Conservation (phyloP, 2,113 vertebrate species). For the Lynx canadensis region DNA sequence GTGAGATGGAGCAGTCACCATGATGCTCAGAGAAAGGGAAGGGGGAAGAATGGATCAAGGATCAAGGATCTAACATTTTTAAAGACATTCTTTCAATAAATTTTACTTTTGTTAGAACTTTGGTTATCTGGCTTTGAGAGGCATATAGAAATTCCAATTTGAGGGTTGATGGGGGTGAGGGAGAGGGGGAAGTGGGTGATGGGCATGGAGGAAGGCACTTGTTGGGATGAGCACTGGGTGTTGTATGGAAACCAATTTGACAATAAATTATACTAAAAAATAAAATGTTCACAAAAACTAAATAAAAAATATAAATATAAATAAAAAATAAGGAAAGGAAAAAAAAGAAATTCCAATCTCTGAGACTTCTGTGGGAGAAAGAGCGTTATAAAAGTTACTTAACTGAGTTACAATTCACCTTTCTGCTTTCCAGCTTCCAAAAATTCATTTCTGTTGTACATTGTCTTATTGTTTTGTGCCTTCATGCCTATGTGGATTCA, state of each 20-base stretch:
- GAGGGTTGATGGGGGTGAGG: no score
- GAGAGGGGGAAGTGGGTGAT: no score
- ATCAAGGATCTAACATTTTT: not conserved
- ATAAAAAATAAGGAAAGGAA: no score
- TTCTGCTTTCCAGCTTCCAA: not conserved
- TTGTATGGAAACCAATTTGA: no score
- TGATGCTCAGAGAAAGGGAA: not conserved
- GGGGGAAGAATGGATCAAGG: not conserved
- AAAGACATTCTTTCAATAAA: not conserved
- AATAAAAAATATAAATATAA: no score
- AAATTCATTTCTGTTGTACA: not conserved
- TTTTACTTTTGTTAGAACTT: not conserved
- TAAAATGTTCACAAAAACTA: no score
- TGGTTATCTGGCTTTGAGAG: not conserved
- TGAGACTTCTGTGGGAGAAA: not conserved
- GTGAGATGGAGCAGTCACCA: not conserved
- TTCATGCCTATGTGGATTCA: not conserved
- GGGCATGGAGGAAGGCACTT: no score
- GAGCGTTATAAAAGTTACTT: not conserved
- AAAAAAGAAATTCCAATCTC: not conserved
- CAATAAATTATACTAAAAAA: no score
- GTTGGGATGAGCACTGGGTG: no score
- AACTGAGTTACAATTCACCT: not conserved
- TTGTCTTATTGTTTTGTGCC: not conserved
- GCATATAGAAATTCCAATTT: not conserved